Evolutionary conservation across 2,888 invertebrate genomes (phyloP), one percentile per base, ranked within the genome.

Genomic region (Monochamus alternatus): DNA sequence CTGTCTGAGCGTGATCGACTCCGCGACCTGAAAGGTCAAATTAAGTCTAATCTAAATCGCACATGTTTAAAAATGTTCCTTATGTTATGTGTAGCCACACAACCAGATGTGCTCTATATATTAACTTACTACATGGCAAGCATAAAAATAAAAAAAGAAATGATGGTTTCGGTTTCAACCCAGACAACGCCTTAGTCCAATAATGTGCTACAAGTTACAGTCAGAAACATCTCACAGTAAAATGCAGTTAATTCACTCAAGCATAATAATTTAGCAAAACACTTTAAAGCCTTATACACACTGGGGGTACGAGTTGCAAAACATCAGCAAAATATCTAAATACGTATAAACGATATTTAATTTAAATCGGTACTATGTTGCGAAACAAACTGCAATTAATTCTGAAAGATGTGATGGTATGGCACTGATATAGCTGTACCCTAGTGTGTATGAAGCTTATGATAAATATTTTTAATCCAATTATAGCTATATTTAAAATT

Each of bases 1-100:
- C 87, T 87, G 78, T 91, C 89, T 55, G 92, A 91, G 69, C 92
- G 93, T 67, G 93, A 93, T 73, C 93, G 92, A 83, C 93, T 93
- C 74, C 91, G 89, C 78, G 91, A 91, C 83, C 90, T 89, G 84
- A 88, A 90, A 78, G 82, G 82, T 75, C 77, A 79, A 81, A 81
- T 78, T 60, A 76, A 75, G 71, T 73, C 51, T 32, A 73, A 59
- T 59, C 55, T 66, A 71, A 44, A 55, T 52, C 44, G 32, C 58
- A 71, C 62, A 71, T 71, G n/a, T 55, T 60, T 63, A 30, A 52
- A 47, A 62, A n/a, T 44, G 62, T 44, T n/a, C n/a, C n/a, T 38
- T 59, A 47, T 59, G 47, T 69, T 47, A 47, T 51, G 43, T 69
- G 58, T 69, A 69, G 73, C 65, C 58, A 64, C 55, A 43, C 22